Percentiles rank a stretch among this genome's conserved stretches.
Evolutionary conservation across 2,888 invertebrate species (phyloP).

Genomic region (Cheilosia urbana): DNA sequence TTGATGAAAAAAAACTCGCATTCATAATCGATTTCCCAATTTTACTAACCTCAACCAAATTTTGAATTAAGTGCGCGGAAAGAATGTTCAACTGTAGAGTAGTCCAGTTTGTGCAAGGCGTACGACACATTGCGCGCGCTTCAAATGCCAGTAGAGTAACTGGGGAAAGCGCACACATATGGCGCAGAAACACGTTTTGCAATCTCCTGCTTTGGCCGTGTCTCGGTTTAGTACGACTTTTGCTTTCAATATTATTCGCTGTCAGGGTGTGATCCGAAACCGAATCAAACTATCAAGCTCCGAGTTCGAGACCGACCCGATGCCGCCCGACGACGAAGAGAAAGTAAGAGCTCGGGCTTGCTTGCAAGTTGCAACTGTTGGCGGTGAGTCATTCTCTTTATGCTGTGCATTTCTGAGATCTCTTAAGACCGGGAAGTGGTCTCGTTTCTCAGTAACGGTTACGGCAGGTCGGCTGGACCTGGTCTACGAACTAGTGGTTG

Average conservation of each 20-base stretch:
- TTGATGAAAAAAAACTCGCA: background rate
- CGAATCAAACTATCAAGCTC: conserved; percentile 3
- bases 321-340: conserved; percentile 24
- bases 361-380: background rate
- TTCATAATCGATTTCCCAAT: conserved; percentile 17
- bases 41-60: background rate
- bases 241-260: conserved; percentile 69
- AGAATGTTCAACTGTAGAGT: conserved; percentile 9
- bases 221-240: conserved; percentile 63
- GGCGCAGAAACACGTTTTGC: conserved; percentile 60
- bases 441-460: conserved; percentile 64
- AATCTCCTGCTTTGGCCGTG: conserved; percentile 44
- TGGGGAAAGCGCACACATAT: conserved; percentile 65
- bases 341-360: conserved; percentile 4
- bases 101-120: conserved; percentile 31
- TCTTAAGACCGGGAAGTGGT: conserved; percentile 42
- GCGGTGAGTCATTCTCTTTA: conserved; percentile 43
- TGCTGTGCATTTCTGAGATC: background rate
- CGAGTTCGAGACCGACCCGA: background rate
- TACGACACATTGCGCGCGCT: conserved; percentile 64
- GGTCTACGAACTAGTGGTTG: background rate
- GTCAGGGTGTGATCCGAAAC: conserved; percentile 51
- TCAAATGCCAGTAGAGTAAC: conserved; percentile 51
- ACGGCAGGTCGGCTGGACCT: background rate
- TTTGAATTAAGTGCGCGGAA: background rate